Percentiles rank a stretch among this genome's conserved stretches.
Evolutionary conservation across 2,113 vertebrate species (phyloP).

Genomic region (Cacatua alba): DNA sequence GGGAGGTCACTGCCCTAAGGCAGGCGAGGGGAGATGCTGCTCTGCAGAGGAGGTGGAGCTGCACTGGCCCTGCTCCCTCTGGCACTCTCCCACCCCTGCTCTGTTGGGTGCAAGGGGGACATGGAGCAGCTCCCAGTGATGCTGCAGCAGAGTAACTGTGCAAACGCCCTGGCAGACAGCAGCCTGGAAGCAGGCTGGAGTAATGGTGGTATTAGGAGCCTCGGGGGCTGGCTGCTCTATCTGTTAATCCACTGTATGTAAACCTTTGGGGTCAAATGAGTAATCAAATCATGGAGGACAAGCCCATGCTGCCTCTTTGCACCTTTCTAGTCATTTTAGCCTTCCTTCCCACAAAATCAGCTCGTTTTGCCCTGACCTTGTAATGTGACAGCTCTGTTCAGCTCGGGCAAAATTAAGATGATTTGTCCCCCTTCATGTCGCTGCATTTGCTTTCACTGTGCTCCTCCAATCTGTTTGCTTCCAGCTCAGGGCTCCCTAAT

Average conservation of each 20-base stretch:
- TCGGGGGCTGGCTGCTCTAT: fast-evolving
- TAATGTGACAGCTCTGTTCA: neutral
- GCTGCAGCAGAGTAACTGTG: fast-evolving
- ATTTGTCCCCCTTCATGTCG: neutral
- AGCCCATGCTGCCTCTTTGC: neutral
- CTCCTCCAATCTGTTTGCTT: neutral
- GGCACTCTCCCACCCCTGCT: fast-evolving
- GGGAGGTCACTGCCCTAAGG: neutral
- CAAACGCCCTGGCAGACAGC: neutral
- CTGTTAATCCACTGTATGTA: neutral
- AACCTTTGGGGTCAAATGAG: neutral
- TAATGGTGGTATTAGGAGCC: fast-evolving
- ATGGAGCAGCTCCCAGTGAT: fast-evolving
- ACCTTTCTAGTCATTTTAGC: neutral
- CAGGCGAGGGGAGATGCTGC: neutral
- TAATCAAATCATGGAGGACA: neutral
- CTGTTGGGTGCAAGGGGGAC: neutral
- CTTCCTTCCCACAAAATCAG: neutral
- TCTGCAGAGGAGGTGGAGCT: neutral
- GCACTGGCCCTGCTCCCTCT: neutral
- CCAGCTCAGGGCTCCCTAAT: neutral
- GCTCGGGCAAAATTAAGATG: neutral
- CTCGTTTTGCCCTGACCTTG: conserved; percentile 12
- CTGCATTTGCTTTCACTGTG: neutral
- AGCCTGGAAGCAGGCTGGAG: neutral